These are phyloP conservation scores for Tinea pellionella DNA, from an alignment of 2,888 invertebrate species.

Conservation along the genomic window DNA sequence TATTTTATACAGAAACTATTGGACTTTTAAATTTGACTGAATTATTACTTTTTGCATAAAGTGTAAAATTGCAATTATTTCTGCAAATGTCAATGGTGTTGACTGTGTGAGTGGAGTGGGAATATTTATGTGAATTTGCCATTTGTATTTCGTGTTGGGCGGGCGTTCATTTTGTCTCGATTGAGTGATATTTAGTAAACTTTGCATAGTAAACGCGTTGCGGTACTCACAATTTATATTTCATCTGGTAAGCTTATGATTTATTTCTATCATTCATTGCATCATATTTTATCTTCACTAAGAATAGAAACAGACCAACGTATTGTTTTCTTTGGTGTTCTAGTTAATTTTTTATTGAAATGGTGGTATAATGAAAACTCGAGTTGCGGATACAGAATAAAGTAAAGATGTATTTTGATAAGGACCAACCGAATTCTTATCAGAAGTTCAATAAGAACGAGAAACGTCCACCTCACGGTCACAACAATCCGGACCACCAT, in stretches of 20 bases:
- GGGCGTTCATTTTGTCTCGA: not conserved
- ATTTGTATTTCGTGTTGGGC: not conserved
- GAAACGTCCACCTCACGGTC: not conserved
- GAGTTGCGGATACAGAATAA: not conserved
- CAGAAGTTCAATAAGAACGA: not conserved
- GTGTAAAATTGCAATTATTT: not conserved
- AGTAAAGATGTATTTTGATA: conserved; percentile 2
- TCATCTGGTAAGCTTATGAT: not conserved
- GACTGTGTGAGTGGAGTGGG: not conserved
- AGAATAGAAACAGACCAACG: not conserved
- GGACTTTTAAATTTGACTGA: not conserved
- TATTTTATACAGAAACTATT: not conserved
- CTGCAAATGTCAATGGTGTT: not conserved
- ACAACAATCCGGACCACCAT: not conserved
- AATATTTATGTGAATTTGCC: not conserved
- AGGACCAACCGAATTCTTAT: not conserved
- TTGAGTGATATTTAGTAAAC: not conserved
- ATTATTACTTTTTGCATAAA: not conserved
- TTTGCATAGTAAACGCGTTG: not conserved
- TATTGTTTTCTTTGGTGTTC: conserved; percentile 1
- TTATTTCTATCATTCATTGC: not conserved
- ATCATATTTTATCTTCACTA: not conserved
- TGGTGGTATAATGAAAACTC: not conserved
- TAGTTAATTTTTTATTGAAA: conserved; percentile 1
- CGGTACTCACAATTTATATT: not conserved